Conservation (phyloP, 1,140 invertebrate genomes). For the Arctopsyche grandis region DNA sequence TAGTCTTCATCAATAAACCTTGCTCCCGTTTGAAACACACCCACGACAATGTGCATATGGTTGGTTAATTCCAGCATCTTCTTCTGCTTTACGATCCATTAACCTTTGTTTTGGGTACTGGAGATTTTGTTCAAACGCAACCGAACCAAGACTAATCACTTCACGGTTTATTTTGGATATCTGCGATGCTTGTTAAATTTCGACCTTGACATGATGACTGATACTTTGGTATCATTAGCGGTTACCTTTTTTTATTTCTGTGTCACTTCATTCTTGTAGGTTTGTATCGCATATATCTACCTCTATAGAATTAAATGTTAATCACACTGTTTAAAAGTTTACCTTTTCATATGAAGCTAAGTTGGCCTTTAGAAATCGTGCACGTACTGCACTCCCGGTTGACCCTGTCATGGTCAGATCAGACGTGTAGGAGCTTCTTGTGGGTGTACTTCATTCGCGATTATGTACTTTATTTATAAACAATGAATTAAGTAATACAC, state of each 20-base stretch:
- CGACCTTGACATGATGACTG: too few relatives aligned
- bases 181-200: too few relatives aligned
- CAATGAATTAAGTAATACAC: conserved; percentile 5
- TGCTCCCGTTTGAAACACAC: not conserved
- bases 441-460: conserved; percentile 1
- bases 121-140: not conserved
- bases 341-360: too few relatives aligned
- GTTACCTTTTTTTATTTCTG: too few relatives aligned
- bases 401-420: conserved; percentile 19
- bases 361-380: not conserved
- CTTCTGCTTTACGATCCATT: not conserved
- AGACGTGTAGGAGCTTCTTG: not conserved
- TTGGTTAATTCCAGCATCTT: too few relatives aligned
- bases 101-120: not conserved
- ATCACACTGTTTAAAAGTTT: too few relatives aligned
- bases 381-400: conserved; percentile 14
- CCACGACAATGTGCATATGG: not conserved
- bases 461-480: conserved; percentile 10
- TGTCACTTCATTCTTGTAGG: too few relatives aligned
- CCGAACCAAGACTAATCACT: not conserved
- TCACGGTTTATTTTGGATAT: too few relatives aligned
- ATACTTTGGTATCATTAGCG: too few relatives aligned
- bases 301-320: too few relatives aligned
- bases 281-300: too few relatives aligned
- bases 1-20: not conserved